These are phyloP conservation scores for Eulithis prunata DNA, from an alignment of 2,888 invertebrate genomes.

Conservation along the genomic window DNA sequence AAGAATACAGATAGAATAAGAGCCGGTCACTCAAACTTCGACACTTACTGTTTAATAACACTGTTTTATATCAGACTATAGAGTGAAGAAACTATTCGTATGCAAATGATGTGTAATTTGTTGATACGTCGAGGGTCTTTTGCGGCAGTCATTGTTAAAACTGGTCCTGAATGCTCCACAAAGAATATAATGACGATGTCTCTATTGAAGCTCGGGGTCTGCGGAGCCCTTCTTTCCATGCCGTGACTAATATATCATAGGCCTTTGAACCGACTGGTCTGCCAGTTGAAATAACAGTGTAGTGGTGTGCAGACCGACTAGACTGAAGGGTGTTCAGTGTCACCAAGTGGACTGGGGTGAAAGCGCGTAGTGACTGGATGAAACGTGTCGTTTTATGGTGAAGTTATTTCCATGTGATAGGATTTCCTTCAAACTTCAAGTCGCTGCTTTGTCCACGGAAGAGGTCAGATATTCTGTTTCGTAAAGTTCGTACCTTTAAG, in stretches of 20 bases:
- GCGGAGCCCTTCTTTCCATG: slow-evolving; percentile 60
- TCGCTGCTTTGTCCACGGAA: slow-evolving; percentile 1
- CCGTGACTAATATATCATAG: slow-evolving; percentile 68
- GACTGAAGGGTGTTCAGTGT: slow-evolving; percentile 32
- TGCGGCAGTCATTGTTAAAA: slow-evolving; percentile 78
- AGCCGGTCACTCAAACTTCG: slow-evolving; percentile 63
- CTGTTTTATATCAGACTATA: slow-evolving; percentile 66
- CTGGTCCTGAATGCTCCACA: slow-evolving; percentile 69
- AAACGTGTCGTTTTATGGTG: slow-evolving; percentile 19
- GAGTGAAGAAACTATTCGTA: slow-evolving; percentile 68
- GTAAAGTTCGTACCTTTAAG: not conserved
- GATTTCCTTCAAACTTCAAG: slow-evolving; percentile 13
- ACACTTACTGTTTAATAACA: slow-evolving; percentile 71
- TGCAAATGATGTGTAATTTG: slow-evolving; percentile 82
- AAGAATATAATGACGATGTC: slow-evolving; percentile 76
- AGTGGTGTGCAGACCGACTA: slow-evolving; percentile 46
- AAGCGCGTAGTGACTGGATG: slow-evolving; percentile 16
- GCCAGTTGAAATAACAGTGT: slow-evolving; percentile 75
- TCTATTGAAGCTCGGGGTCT: slow-evolving; percentile 67
- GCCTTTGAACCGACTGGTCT: slow-evolving; percentile 58
- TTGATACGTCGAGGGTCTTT: slow-evolving; percentile 81
- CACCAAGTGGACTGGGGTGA: slow-evolving; percentile 23
- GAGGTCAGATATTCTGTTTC: slow-evolving; percentile 19
- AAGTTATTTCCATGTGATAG: slow-evolving; percentile 14
- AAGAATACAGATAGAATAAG: slow-evolving; percentile 45